Conservation (phyloP, 2,113 vertebrate species). For the Myocastor coypus region DNA sequence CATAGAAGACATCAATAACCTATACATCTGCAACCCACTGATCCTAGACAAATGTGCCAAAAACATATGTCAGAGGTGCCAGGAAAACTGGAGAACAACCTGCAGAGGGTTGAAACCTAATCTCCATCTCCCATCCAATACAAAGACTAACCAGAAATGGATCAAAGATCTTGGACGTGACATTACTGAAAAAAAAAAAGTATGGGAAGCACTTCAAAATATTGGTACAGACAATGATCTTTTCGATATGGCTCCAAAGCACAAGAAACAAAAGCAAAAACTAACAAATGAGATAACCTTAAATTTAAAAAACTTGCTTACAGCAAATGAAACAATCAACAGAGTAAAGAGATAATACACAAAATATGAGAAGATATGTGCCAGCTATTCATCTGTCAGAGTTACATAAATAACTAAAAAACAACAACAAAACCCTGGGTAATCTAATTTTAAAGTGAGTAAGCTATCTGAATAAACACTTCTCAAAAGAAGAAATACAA, state of each 20-base stretch:
- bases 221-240: neutral
- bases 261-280: neutral
- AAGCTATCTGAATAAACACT: neutral
- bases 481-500: neutral
- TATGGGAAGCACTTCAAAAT: neutral
- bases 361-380: neutral
- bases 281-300: neutral
- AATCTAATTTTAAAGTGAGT: neutral
- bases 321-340: neutral
- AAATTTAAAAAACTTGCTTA: neutral
- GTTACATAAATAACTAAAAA: neutral
- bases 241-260: neutral
- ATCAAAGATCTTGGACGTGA: neutral
- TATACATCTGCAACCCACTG: neutral
- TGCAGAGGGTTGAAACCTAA: neutral
- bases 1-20: conserved; percentile 10
- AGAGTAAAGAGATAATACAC: neutral
- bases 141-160: neutral
- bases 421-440: neutral
- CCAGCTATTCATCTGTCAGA: neutral
- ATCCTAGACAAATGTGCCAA: neutral
- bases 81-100: neutral
- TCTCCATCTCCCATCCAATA: neutral
- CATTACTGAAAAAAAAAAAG: neutral
- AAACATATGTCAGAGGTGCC: neutral